Percentiles rank a stretch among this genome's conserved stretches.
phyloP scores from a whole-genome alignment of 2,113 vertebrate species.

The Catagonus wagneri region DNA sequence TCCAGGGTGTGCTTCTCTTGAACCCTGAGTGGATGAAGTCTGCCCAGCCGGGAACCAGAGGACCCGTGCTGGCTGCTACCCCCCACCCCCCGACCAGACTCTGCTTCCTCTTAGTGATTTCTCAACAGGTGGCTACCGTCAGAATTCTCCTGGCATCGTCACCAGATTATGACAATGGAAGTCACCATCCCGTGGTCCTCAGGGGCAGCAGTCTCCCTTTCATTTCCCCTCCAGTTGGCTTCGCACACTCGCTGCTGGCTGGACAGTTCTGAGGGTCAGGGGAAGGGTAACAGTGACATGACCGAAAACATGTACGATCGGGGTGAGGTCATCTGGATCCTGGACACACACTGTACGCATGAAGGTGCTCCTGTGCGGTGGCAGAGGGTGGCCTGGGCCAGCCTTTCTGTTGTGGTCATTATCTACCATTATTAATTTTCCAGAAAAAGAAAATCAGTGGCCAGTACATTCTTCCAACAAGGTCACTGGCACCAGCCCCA shows the following conservation, averaged over 20 bases:
- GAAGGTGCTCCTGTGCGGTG: fast-evolving
- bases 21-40: background rate
- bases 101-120: background rate
- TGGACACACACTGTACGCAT: fast-evolving
- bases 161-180: background rate
- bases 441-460: background rate
- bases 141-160: background rate
- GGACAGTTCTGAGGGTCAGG: background rate
- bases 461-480: background rate
- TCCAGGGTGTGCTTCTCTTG: background rate
- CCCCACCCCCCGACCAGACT: background rate
- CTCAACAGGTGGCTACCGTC: slow-evolving; percentile 15
- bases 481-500: background rate
- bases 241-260: background rate
- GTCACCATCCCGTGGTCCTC: background rate
- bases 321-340: background rate
- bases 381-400: background rate
- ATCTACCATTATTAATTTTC: background rate
- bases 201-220: slow-evolving; percentile 4
- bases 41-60: background rate
- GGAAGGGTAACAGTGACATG: background rate
- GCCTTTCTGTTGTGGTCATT: background rate
- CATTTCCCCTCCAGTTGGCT: background rate
- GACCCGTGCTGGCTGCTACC: no score
- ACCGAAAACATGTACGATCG: fast-evolving